Conservation (phyloP, 2,797 vertebrate species). For the Mus caroli region DNA sequence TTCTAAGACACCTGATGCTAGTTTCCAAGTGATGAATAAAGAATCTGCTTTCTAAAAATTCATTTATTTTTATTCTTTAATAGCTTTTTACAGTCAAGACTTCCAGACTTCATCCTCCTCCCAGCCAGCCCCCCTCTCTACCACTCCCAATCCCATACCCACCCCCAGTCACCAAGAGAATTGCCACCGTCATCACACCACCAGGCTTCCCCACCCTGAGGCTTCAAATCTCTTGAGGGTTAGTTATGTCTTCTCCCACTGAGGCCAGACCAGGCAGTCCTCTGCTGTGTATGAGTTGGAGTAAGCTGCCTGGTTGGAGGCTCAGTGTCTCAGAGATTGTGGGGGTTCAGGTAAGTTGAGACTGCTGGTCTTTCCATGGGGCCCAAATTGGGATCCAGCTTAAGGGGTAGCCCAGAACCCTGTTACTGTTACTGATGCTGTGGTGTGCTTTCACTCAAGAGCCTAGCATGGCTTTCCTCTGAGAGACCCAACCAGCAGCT, state of each 20-base stretch:
- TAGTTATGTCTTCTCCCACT: background rate
- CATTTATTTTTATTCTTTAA: background rate
- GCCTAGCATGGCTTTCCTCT: background rate
- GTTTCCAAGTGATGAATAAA: constrained; percentile 34
- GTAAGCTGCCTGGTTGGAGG: background rate
- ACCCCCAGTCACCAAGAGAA: background rate
- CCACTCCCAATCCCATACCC: background rate
- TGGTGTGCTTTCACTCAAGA: background rate
- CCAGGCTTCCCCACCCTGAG: background rate
- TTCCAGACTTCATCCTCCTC: background rate
- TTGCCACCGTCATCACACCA: background rate
- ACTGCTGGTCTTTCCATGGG: background rate
- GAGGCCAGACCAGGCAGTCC: background rate
- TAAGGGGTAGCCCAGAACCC: rapidly evolving
- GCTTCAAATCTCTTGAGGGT: background rate
- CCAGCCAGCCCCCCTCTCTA: rapidly evolving
- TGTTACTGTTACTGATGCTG: background rate
- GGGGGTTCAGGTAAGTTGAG: background rate
- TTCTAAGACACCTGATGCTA: constrained; percentile 10
- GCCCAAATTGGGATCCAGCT: background rate
- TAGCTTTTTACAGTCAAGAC: background rate
- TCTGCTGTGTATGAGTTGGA: background rate
- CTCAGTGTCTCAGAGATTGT: background rate
- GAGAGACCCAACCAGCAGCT: background rate
- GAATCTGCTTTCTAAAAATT: constrained; percentile 24